A percentile compares a stretch with the other conserved stretches of the same genome.
These are phyloP conservation scores for Slavum lentiscoides DNA, from an alignment of 2,888 invertebrate species.

Conservation along the genomic window DNA sequence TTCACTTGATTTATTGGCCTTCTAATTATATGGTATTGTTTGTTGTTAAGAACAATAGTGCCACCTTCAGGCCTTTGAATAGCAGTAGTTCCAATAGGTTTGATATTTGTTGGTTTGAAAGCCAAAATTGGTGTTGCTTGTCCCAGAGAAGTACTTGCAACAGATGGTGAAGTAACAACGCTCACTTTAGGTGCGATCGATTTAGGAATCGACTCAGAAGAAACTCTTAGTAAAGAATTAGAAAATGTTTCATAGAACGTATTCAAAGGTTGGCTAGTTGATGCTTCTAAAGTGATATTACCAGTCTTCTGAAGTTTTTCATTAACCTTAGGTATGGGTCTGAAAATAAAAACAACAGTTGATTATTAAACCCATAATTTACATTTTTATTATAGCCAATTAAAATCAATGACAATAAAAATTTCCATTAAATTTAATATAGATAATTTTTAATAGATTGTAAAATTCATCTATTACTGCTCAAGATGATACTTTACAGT, in stretches of 20 bases:
- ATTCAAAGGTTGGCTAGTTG: neutral
- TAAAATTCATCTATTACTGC: neutral
- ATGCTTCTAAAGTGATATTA: neutral
- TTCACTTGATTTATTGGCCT: neutral
- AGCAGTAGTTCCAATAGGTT: neutral
- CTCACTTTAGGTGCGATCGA: neutral
- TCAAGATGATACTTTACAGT: no score
- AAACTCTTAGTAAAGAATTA: neutral
- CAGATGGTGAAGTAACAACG: neutral
- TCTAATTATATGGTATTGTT: conserved; percentile 20
- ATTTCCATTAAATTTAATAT: neutral
- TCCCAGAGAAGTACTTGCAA: neutral
- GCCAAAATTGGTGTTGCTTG: conserved; percentile 8
- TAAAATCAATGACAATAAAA: neutral
- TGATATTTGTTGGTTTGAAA: neutral
- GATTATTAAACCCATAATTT: neutral
- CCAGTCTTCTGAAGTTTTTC: neutral
- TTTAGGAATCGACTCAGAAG: neutral
- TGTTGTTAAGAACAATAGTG: conserved; percentile 24
- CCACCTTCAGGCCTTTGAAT: neutral
- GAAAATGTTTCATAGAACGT: conserved; percentile 4
- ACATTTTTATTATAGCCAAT: neutral
- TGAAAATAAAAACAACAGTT: conserved; percentile 11
- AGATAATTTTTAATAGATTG: neutral
- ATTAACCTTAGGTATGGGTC: neutral